Evolutionary conservation across 2,113 vertebrate species (phyloP).

Genomic region (Urocolius indicus): DNA sequence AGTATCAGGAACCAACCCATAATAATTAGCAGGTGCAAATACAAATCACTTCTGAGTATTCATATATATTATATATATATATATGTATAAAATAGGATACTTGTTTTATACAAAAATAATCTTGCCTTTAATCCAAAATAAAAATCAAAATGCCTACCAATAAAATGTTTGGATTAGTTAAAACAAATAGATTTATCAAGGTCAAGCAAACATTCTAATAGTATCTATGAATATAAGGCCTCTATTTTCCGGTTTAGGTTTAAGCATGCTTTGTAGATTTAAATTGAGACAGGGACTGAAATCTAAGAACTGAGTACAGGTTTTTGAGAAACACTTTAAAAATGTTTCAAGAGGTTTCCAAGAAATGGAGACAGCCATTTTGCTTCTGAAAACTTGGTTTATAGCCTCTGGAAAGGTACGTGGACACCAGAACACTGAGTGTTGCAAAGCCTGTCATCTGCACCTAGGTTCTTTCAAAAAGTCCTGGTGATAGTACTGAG

Average conservation of each 20-base stretch:
- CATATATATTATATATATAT: too few species aligned
- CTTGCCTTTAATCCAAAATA: not conserved
- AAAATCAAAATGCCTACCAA: not conserved
- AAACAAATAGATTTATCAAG: not conserved
- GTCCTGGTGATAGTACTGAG: not conserved
- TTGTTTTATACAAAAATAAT: not conserved
- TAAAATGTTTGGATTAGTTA: not conserved
- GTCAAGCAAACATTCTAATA: not conserved
- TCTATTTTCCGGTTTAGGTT: not conserved
- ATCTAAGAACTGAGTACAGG: not conserved
- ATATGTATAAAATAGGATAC: not conserved
- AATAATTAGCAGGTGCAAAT: not conserved
- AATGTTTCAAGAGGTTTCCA: not conserved
- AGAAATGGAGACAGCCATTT: not conserved
- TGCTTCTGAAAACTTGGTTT: not conserved
- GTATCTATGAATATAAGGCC: not conserved
- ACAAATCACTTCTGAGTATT: not conserved
- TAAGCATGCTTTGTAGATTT: not conserved
- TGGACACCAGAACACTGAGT: not conserved
- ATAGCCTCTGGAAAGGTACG: not conserved
- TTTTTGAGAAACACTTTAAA: not conserved
- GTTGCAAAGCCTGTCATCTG: not conserved
- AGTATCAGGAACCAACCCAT: not conserved
- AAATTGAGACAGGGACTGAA: not conserved
- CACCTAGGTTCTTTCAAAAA: not conserved